Evolutionary conservation across 2,113 vertebrate genomes (phyloP).

Genomic region (Pterocles gutturalis): DNA sequence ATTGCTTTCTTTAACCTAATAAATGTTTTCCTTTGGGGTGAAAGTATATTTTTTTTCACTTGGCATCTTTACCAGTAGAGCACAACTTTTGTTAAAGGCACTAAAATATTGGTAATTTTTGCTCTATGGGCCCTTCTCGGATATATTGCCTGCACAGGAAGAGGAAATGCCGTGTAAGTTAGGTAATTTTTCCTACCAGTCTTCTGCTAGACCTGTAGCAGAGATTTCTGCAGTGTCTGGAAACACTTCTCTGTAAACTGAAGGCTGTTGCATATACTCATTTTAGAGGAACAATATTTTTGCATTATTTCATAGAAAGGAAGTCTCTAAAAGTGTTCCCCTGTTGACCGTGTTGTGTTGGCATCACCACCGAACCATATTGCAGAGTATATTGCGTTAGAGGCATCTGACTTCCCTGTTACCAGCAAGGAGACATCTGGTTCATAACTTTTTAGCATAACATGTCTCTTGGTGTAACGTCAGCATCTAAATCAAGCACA

Average conservation of each 20-base stretch:
- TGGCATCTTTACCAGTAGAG: neutral
- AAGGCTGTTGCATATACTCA: neutral
- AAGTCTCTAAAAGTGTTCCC: neutral
- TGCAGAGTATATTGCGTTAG: neutral
- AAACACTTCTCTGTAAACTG: neutral
- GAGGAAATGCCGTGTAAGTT: neutral
- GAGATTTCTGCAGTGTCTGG: neutral
- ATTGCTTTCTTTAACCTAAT: neutral
- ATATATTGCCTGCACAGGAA: neutral
- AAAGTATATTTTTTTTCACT: neutral
- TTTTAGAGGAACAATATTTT: neutral
- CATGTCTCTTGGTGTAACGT: neutral
- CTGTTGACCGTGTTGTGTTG: neutral
- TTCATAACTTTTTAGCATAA: conserved; percentile 20
- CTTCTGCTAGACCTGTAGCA: neutral
- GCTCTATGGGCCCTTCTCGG: neutral
- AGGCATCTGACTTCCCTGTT: neutral
- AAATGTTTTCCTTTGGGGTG: neutral
- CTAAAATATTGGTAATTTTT: neutral
- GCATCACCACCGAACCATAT: neutral
- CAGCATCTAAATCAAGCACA: conserved; percentile 13
- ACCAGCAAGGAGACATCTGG: conserved; percentile 14
- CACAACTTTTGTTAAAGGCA: rapidly evolving
- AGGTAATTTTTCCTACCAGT: neutral
- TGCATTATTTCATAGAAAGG: neutral